These are phyloP conservation scores for Ormyrus pomaceus DNA, from an alignment of 2,888 invertebrate genomes.

Conservation along the genomic window DNA sequence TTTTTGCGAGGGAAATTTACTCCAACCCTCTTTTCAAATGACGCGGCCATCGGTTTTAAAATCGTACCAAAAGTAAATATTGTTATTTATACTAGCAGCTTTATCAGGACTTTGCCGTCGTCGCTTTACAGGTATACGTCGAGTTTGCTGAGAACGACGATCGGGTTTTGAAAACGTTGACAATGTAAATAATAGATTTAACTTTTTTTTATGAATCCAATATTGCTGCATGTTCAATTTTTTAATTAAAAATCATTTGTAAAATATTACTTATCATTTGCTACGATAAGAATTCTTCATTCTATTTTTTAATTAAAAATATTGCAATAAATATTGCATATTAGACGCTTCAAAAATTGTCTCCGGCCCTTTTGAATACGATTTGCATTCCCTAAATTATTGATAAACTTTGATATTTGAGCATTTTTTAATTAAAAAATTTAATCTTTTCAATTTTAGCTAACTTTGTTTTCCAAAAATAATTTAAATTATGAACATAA, in stretches of 20 bases:
- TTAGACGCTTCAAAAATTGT: no score
- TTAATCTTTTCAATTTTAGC: no score
- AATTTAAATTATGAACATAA: no score
- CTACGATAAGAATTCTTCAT: not conserved
- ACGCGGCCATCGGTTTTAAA: not conserved
- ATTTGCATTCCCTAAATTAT: no score
- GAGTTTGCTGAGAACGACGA: not conserved
- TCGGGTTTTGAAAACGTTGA: not conserved
- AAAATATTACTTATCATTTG: not conserved
- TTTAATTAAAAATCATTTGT: not conserved
- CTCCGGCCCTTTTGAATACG: no score
- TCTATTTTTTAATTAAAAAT: not conserved
- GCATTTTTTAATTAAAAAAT: no score
- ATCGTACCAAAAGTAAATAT: not conserved
- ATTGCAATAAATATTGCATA: not conserved
- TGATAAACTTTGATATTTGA: no score
- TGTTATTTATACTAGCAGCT: not conserved
- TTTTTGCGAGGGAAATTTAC: not conserved
- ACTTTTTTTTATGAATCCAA: not conserved
- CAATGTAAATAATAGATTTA: conserved; percentile 1
- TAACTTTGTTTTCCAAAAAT: no score
- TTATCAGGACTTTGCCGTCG: not conserved
- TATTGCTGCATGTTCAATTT: not conserved
- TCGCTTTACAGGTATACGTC: not conserved
- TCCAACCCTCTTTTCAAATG: no score